A percentile compares a stretch with the other conserved stretches of the same genome.
Evolutionary conservation across 2,113 vertebrate species (phyloP).

Genomic region (Salvator merianae): DNA sequence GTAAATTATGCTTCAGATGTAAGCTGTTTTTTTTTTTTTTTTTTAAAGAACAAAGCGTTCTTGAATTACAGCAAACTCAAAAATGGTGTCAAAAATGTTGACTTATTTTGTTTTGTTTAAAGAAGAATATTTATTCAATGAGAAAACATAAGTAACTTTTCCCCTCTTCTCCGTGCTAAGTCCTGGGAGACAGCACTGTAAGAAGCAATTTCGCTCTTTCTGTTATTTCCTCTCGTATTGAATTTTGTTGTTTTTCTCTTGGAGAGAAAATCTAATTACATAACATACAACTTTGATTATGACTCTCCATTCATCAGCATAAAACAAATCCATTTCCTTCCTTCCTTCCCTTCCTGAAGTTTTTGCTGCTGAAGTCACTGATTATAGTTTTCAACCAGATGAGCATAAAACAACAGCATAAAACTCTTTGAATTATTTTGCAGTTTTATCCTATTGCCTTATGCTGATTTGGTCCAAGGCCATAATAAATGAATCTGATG

Average conservation of each 20-base stretch:
- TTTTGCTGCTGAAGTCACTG: too few relatives aligned
- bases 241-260: not conserved
- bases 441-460: too few relatives aligned
- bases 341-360: too few relatives aligned
- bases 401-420: too few relatives aligned
- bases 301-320: not conserved
- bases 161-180: not conserved
- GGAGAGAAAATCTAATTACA: not conserved
- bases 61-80: not conserved
- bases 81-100: not conserved
- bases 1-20: conserved; percentile 31
- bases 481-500: too few relatives aligned
- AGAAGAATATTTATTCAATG: not conserved
- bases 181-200: not conserved
- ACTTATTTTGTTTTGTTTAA: not conserved
- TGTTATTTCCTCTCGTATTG: not conserved
- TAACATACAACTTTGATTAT: not conserved
- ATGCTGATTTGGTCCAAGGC: too few relatives aligned
- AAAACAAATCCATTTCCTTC: not conserved
- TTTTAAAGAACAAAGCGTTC: conserved; percentile 29
- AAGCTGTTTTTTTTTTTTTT: conserved; percentile 24
- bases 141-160: not conserved
- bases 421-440: too few relatives aligned
- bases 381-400: too few relatives aligned
- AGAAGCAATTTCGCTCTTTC: not conserved